phyloP scores from a whole-genome alignment of 35 echinoderm and acorn worm species.

The Amphiura filiformis region DNA sequence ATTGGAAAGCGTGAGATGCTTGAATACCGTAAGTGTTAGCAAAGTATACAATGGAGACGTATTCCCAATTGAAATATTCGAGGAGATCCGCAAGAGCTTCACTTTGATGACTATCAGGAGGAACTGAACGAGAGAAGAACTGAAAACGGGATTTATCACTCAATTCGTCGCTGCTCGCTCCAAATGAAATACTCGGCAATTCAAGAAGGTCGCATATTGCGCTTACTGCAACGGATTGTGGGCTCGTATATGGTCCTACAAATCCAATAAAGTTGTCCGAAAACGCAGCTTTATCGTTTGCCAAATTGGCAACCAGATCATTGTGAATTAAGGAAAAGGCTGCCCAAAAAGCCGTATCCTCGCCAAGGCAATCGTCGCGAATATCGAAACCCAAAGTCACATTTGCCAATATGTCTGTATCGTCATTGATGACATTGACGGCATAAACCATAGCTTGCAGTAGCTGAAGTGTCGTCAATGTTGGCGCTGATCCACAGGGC shows the following conservation, averaged over 20 bases:
- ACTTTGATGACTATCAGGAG: slow-evolving; percentile 38
- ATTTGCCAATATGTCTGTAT: slow-evolving; percentile 5
- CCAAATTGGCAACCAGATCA: not conserved
- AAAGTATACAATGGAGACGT: slow-evolving; percentile 32
- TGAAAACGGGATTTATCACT: slow-evolving; percentile 38
- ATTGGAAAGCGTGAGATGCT: not conserved
- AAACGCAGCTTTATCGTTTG: not conserved
- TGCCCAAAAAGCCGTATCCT: not conserved
- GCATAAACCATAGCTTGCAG: slow-evolving; percentile 34
- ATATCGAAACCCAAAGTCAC: slow-evolving; percentile 39
- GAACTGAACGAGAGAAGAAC: slow-evolving; percentile 38
- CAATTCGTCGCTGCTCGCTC: slow-evolving; percentile 40
- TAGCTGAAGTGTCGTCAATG: not conserved
- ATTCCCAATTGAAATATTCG: slow-evolving; percentile 36
- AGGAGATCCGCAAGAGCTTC: slow-evolving; percentile 34
- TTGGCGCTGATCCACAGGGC: not conserved
- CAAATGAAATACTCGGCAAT: slow-evolving; percentile 29
- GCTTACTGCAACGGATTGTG: not conserved
- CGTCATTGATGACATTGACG: slow-evolving; percentile 1
- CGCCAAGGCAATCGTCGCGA: not conserved
- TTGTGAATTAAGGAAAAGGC: slow-evolving; percentile 13
- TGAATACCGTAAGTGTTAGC: slow-evolving; percentile 31
- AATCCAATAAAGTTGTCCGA: slow-evolving; percentile 12
- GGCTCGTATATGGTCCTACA: slow-evolving; percentile 32
- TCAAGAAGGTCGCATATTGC: slow-evolving; percentile 17